These are phyloP conservation scores for Calameuta filiformis DNA, from an alignment of 2,888 invertebrate species.

Conservation along the genomic window DNA sequence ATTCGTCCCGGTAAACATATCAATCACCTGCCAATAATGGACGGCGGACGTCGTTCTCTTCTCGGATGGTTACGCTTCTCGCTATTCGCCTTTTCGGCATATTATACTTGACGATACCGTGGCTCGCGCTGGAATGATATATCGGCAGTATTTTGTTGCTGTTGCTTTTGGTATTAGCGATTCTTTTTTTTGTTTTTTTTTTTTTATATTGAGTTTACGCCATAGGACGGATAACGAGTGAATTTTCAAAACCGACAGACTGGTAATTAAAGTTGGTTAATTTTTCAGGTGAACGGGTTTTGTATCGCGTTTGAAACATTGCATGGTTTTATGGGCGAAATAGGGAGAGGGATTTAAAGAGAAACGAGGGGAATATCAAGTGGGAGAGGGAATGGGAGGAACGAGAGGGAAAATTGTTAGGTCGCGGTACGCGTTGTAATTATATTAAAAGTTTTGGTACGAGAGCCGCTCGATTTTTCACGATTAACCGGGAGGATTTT, in stretches of 20 bases:
- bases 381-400: not conserved
- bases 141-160: not conserved
- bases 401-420: not conserved
- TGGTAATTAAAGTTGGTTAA: not conserved
- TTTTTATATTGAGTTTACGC: not conserved
- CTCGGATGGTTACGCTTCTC: not conserved
- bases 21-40: conserved; percentile 37
- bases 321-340: not conserved
- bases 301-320: not conserved
- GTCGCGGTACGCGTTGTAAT: not conserved
- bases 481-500: not conserved
- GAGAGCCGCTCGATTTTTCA: not conserved
- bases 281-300: not conserved
- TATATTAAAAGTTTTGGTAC: not conserved
- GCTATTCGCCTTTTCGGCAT: not conserved
- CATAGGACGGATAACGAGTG: not conserved
- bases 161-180: not conserved
- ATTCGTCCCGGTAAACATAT: conserved; percentile 37
- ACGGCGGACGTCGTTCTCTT: not conserved
- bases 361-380: not conserved
- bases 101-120: not conserved
- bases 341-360: not conserved
- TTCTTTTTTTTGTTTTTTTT: too few relatives aligned
- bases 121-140: not conserved
- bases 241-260: not conserved